These are phyloP conservation scores for Pogonocichla stellata DNA, from an alignment of 2,113 vertebrate genomes.

Conservation along the genomic window DNA sequence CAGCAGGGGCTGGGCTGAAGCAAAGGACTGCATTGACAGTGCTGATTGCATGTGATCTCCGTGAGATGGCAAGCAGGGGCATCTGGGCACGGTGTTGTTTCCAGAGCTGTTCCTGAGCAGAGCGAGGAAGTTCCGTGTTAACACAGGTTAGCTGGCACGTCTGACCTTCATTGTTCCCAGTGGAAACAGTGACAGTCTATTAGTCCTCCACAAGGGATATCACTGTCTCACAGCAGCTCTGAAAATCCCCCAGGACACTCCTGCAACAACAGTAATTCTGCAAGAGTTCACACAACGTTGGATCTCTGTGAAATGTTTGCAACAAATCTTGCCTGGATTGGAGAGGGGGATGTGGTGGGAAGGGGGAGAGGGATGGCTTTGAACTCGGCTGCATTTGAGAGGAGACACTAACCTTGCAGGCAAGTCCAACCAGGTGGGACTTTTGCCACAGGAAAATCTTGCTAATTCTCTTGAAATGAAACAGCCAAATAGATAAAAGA, in stretches of 20 bases:
- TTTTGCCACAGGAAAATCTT: background rate
- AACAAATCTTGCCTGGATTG: slow-evolving; percentile 26
- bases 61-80: background rate
- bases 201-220: slow-evolving; percentile 56
- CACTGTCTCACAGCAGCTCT: slow-evolving; percentile 53
- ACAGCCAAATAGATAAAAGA: background rate
- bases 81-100: background rate
- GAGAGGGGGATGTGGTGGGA: background rate
- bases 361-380: background rate
- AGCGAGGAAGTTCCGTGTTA: slow-evolving; percentile 28
- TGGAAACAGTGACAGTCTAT: slow-evolving; percentile 60
- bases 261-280: slow-evolving; percentile 62
- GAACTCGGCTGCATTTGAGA: background rate
- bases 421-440: background rate
- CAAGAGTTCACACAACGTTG: slow-evolving; percentile 18
- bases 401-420: background rate
- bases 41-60: background rate
- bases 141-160: slow-evolving; percentile 40
- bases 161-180: slow-evolving; percentile 65
- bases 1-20: background rate
- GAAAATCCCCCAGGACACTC: slow-evolving; percentile 50
- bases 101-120: background rate
- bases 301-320: slow-evolving; percentile 38
- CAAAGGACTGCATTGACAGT: background rate
- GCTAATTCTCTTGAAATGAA: background rate